phyloP scores from a whole-genome alignment of 1,140 invertebrate species.

The Macrotrachela quadricornifera region DNA sequence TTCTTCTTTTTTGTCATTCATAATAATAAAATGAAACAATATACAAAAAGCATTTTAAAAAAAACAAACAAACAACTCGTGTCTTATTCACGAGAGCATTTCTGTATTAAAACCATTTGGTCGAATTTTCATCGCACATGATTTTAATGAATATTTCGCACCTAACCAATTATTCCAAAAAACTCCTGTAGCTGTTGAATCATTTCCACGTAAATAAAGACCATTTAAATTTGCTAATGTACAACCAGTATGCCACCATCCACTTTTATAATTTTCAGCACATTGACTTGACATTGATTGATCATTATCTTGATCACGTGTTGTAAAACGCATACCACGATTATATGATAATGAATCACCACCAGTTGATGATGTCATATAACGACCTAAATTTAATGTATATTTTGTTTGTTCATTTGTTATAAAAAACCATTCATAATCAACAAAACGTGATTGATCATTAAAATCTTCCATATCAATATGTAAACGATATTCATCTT shows the following conservation, averaged over 20 bases:
- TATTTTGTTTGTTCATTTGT: slow-evolving; percentile 43
- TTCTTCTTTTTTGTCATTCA: too few species aligned
- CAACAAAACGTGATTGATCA: slow-evolving; percentile 34
- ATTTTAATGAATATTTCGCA: too few species aligned
- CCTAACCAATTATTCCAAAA: too few species aligned
- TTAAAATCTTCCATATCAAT: slow-evolving; percentile 44
- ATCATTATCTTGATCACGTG: slow-evolving; percentile 48
- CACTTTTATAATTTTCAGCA: slow-evolving; percentile 36
- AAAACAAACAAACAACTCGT: too few species aligned
- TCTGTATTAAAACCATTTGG: too few species aligned
- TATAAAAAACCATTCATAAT: slow-evolving; percentile 47
- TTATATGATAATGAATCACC: slow-evolving; percentile 33
- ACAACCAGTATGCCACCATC: slow-evolving; percentile 47
- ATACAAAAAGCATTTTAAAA: too few species aligned
- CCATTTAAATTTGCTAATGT: slow-evolving; percentile 81
- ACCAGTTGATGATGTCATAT: slow-evolving; percentile 32
- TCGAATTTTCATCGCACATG: too few species aligned
- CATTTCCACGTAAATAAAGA: slow-evolving; percentile 36
- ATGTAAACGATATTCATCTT: slow-evolving; percentile 28
- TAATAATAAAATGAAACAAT: too few species aligned
- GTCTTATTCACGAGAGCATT: too few species aligned
- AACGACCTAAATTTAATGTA: slow-evolving; percentile 40
- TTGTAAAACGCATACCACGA: slow-evolving; percentile 38
- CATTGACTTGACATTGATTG: slow-evolving; percentile 45
- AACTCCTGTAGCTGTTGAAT: too few species aligned